These are phyloP conservation scores for Mus pahari DNA, from an alignment of 2,113 vertebrate genomes.

Conservation along the genomic window DNA sequence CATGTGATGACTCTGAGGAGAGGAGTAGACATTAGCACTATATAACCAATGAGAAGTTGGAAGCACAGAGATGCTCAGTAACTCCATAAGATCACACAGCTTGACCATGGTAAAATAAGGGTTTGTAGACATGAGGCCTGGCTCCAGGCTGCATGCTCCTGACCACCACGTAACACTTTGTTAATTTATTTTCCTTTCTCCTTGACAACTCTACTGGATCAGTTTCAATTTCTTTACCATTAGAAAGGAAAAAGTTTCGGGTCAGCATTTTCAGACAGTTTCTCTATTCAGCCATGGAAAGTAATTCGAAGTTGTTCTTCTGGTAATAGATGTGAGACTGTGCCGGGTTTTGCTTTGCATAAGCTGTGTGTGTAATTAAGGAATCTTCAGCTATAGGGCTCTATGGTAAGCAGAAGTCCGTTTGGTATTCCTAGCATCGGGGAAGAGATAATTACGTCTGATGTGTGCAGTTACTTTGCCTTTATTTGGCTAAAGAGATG, in stretches of 20 bases:
- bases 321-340: slow-evolving; percentile 70
- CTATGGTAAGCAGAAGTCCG: slow-evolving; percentile 61
- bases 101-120: not conserved
- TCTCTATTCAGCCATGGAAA: slow-evolving; percentile 49
- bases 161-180: not conserved
- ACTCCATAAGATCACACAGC: not conserved
- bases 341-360: slow-evolving; percentile 65
- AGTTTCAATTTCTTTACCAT: slow-evolving; percentile 60
- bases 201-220: slow-evolving; percentile 25
- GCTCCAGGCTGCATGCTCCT: not conserved
- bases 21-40: not conserved
- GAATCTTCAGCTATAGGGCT: slow-evolving; percentile 29
- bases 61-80: slow-evolving; percentile 23
- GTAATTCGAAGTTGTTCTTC: slow-evolving; percentile 61
- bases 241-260: slow-evolving; percentile 36
- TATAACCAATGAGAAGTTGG: not conserved
- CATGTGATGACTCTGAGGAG: not conserved
- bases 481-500: slow-evolving; percentile 64
- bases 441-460: slow-evolving; percentile 64
- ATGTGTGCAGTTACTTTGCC: slow-evolving; percentile 35
- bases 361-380: slow-evolving; percentile 70
- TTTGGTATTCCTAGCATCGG: not conserved
- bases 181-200: slow-evolving; percentile 4
- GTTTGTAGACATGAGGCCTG: not conserved
- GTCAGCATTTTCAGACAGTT: slow-evolving; percentile 53